phyloP scores from a whole-genome alignment of 2,888 invertebrate genomes.

The Drosophila phalerata region DNA sequence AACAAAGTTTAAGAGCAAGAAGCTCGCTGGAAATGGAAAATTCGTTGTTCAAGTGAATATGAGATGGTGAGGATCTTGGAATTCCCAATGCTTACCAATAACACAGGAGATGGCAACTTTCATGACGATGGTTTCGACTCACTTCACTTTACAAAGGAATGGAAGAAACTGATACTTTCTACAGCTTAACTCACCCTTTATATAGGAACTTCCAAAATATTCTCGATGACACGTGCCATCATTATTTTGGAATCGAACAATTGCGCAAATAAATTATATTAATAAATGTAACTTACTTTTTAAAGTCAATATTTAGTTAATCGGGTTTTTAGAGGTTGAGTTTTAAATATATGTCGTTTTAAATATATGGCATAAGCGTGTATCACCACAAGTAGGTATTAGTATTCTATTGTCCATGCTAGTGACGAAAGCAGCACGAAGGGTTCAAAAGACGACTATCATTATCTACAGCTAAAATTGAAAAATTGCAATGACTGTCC shows the following conservation, averaged over 20 bases:
- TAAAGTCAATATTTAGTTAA: conserved; percentile 12
- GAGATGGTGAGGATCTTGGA: no score
- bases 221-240: background rate
- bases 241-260: conserved; percentile 16
- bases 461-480: no score
- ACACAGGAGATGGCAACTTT: conserved; percentile 11
- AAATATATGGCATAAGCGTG: background rate
- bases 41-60: background rate
- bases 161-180: conserved; percentile 18
- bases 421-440: no score
- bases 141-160: conserved; percentile 7
- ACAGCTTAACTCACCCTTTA: conserved; percentile 2
- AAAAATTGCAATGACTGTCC: no score
- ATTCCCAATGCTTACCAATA: conserved; percentile 21
- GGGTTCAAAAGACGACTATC: no score
- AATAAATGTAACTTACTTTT: conserved; percentile 19
- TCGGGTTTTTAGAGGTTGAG: conserved; percentile 3
- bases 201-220: conserved; percentile 28
- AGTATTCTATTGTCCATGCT: no score
- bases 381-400: no score
- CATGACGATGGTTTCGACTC: background rate
- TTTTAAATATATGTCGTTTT: background rate
- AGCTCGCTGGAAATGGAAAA: conserved; percentile 3
- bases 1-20: conserved; percentile 10
- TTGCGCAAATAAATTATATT: conserved; percentile 31